Evolutionary conservation across 2,797 vertebrate genomes (phyloP), one percentile per base, ranked within the genome.

Genomic region (Lagorchestes hirsutus): DNA sequence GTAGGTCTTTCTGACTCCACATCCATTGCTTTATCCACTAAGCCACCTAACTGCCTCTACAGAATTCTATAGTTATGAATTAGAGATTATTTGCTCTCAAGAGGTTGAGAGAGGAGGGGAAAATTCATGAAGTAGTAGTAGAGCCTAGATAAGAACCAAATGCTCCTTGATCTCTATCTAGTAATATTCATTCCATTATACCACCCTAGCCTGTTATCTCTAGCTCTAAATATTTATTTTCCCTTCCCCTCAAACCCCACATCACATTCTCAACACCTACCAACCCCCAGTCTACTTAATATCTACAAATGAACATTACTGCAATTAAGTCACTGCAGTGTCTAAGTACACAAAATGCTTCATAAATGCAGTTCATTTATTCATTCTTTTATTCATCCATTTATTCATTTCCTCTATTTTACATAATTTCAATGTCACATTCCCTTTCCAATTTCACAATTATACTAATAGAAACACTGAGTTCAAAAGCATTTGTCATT

Each of bases 391-490:
- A 52, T 90, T 90, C 90, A 52, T 90, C 50, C 87, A 90, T 90
- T 11, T 29, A 90, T 90, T 90, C 46, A 54, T 90, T 52, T 74
- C 62, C n/a, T n/a, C 34, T 34, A 74, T 74, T 74, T 28, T 40
- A 18, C 16, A 40, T 16, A 74, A 62, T 62, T 54, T 90, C 24
- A 34, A 0, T n/a, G 82, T 92, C 46, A 93, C 4, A 4, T 29
- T 52, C 28, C 87, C 3, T 40, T 40, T 5, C 4, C 46, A n/a
- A 82, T 52, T 82, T 94, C 22, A 59, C 18, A 59, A 58, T 95
- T 87, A 94, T 93, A 91, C 54, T 93, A 14, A 31, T 34, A 59
- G 93, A 22, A 96, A 29, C 31, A 87, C 52, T 54, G 5, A 52
- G 13, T n/a, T 6, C 54, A 57, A n/a, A 67, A 67, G 34, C 16